Conservation (phyloP, 2,888 invertebrate genomes). For the Pammene aurita region DNA sequence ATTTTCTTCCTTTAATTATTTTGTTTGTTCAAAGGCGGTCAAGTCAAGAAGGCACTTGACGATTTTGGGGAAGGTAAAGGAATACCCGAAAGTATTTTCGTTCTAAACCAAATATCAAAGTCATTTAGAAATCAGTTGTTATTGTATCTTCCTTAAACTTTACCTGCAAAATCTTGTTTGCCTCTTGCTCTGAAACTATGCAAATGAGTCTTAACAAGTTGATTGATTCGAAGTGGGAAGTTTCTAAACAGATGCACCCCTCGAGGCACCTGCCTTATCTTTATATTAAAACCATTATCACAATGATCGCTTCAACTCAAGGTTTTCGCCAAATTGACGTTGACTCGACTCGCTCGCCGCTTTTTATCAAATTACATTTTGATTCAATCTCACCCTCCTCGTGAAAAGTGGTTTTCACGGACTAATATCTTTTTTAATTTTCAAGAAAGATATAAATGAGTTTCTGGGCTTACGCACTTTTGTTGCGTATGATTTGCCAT, state of each 20-base stretch:
- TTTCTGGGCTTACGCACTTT: constrained; percentile 42
- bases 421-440: constrained; percentile 62
- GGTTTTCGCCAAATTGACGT: constrained; percentile 55
- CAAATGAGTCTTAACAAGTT: constrained; percentile 35
- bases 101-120: not conserved
- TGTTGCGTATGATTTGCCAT: constrained; percentile 6
- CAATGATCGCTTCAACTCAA: constrained; percentile 48
- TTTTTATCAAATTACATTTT: constrained; percentile 63
- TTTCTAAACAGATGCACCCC: constrained; percentile 41
- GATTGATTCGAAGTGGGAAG: constrained; percentile 34
- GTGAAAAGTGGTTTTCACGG: constrained; percentile 52
- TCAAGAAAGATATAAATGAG: constrained; percentile 50
- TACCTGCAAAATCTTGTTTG: constrained; percentile 16
- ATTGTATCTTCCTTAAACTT: not conserved
- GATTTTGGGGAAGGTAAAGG: not conserved
- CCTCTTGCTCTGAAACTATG: constrained; percentile 24
- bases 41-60: not conserved
- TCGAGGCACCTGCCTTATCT: constrained; percentile 43
- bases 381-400: constrained; percentile 50
- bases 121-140: constrained; percentile 7
- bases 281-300: constrained; percentile 54
- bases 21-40: constrained; percentile 16
- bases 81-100: not conserved
- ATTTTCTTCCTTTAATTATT: constrained; percentile 22
- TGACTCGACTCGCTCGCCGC: constrained; percentile 51